Evolutionary conservation across 2,113 vertebrate species (phyloP), one percentile per base, ranked within the genome.

Genomic region (Oryzias celebensis): DNA sequence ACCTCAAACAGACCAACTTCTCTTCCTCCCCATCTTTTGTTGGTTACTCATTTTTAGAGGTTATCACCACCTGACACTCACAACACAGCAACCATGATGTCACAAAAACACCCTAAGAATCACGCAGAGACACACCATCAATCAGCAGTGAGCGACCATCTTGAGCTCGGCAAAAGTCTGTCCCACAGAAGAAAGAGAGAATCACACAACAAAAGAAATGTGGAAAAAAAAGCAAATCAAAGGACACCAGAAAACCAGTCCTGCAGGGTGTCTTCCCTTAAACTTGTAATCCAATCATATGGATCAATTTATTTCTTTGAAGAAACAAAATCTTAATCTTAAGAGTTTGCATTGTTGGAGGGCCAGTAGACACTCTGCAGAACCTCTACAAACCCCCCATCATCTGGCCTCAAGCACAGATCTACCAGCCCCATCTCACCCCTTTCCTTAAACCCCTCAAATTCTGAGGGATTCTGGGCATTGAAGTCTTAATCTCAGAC

Each of bases 401-500:
- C 41, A 79, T 81, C 28, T 62, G 22, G 22, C 58, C 50, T 57
- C 45, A 55, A 60, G 67, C 61, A 65, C 24, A 60, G 20, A 7
- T 1, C 50, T 28, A 66, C 63, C 51, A 65, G 26, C 36, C 71
- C 64, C 41, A 82, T 94, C 96, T 98, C 96, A 98, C 97, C 95
- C 93, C 94, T 96, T 94, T 94, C 90, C 90, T 97, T 77, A 95
- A 92, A 80, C 90, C 93, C 89, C 91, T 94, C 92, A 97, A 92
- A 91, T 82, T 79, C 60, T 95, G 95, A 86, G 94, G 90, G 86
- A 95, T 94, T 94, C 94, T 95, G 91, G 96, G 94, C 84, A 94
- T 95, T 88, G 93, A 90, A 86, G 92, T 94, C 94, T 93, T 95
- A 93, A 95, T 95, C 91, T 98, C 95, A 91, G 92, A 94, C 88